Conservation (phyloP, 2,797 vertebrate genomes). For the Typhlichthys eigenmanni region DNA sequence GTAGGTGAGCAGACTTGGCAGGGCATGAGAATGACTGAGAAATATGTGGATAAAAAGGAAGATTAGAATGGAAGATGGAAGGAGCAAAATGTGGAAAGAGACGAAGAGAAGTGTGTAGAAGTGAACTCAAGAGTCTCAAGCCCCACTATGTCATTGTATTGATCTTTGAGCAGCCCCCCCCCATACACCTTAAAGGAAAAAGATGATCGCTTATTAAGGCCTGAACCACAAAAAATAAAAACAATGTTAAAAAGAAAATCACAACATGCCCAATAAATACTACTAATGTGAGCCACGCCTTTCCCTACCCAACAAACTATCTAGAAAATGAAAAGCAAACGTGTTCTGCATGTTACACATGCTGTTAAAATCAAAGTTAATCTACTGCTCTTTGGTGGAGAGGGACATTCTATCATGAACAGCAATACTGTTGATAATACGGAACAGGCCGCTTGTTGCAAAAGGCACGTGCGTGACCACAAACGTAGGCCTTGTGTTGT, state of each 20-base stretch:
- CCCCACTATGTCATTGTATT: no score
- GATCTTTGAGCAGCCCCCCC: neutral
- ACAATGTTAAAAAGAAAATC: no score
- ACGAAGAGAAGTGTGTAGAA: neutral
- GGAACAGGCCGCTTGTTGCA: slow-evolving; percentile 56
- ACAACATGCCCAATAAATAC: no score
- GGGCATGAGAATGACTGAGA: neutral
- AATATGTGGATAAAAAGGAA: neutral
- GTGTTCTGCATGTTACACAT: slow-evolving; percentile 59
- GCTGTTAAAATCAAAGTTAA: slow-evolving; percentile 54
- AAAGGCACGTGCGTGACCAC: slow-evolving; percentile 23
- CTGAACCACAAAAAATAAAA: no score
- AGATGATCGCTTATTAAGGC: neutral
- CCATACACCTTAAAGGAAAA: neutral
- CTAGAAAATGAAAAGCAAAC: slow-evolving; percentile 47
- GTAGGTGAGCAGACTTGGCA: neutral
- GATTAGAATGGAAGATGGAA: neutral
- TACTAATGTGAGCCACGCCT: no score
- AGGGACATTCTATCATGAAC: slow-evolving; percentile 47
- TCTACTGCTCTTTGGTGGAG: slow-evolving; percentile 40
- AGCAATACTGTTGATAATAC: slow-evolving; percentile 54
- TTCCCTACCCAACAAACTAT: neutral
- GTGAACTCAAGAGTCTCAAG: no score
- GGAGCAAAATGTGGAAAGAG: neutral
- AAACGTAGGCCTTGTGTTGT: slow-evolving; percentile 19